Evolutionary conservation across 2,888 invertebrate genomes (phyloP).

Genomic region (Zaprionus obscuricornis): DNA sequence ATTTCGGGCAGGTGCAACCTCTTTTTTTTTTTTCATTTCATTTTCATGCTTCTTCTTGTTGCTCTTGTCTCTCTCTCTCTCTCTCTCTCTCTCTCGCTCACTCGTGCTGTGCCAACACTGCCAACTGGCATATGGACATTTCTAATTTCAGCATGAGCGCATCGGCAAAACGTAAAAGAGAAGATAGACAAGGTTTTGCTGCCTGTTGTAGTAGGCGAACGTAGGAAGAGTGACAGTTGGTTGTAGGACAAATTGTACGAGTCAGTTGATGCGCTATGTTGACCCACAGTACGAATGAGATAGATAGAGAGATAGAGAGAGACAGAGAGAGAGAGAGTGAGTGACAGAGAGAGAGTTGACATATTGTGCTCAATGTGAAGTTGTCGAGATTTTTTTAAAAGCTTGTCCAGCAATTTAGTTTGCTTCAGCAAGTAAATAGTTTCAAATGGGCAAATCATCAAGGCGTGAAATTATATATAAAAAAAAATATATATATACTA

Average conservation of each 20-base stretch:
- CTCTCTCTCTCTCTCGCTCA: slow-evolving; percentile 23
- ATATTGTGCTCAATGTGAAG: slow-evolving; percentile 20
- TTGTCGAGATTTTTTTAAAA: slow-evolving; percentile 40
- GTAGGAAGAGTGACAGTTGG: no score
- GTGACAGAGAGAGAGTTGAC: slow-evolving; percentile 1
- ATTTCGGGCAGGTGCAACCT: slow-evolving; percentile 39
- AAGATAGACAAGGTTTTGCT: slow-evolving; percentile 23
- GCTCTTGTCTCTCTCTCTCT: background rate
- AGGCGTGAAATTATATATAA: slow-evolving; percentile 57
- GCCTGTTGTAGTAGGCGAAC: no score
- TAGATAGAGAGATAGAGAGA: background rate
- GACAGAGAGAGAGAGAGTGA: background rate
- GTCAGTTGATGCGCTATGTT: slow-evolving; percentile 17
- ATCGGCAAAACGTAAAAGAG: no score
- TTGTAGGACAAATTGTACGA: slow-evolving; percentile 30
- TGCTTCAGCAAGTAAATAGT: slow-evolving; percentile 34
- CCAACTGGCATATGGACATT: slow-evolving; percentile 65
- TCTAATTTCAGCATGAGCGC: slow-evolving; percentile 73
- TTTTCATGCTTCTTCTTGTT: slow-evolving; percentile 24
- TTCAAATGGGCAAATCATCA: slow-evolving; percentile 30
- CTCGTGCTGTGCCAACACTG: slow-evolving; percentile 37
- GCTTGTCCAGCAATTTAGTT: slow-evolving; percentile 37
- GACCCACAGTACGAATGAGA: no score
- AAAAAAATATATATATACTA: slow-evolving; percentile 17
- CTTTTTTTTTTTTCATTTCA: slow-evolving; percentile 26